A percentile compares a stretch with the other conserved stretches of the same genome.
Conservation (phyloP, 2,797 vertebrate genomes). For the Acanthornis magna region DNA sequence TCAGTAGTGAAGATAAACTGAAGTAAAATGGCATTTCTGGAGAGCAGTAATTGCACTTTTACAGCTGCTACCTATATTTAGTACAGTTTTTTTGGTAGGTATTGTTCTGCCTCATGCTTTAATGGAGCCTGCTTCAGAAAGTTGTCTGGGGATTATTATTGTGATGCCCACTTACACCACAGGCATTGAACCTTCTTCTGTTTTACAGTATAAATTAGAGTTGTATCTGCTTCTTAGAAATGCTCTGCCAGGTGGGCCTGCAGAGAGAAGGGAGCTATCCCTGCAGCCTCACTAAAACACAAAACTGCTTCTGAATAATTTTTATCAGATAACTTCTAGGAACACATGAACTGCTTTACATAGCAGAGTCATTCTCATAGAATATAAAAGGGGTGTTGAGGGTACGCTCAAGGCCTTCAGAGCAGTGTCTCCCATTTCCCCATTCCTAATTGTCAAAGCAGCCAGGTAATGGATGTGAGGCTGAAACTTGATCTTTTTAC, state of each 20-base stretch:
- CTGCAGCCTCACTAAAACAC: slow-evolving; percentile 14
- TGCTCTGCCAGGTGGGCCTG: slow-evolving; percentile 43
- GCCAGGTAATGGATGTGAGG: background rate
- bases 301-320: slow-evolving; percentile 15
- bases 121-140: slow-evolving; percentile 52
- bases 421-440: background rate
- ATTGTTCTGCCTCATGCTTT: slow-evolving; percentile 66
- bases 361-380: background rate
- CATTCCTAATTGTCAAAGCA: background rate
- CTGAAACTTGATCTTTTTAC: background rate
- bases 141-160: slow-evolving; percentile 38
- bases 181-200: background rate
- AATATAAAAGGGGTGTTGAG: background rate
- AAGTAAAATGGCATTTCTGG: slow-evolving; percentile 71
- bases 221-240: background rate
- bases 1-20: slow-evolving; percentile 72
- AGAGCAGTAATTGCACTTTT: slow-evolving; percentile 69
- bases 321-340: slow-evolving; percentile 48
- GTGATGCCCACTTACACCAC: slow-evolving; percentile 31
- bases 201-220: background rate
- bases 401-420: background rate
- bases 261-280: background rate
- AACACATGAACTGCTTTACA: background rate
- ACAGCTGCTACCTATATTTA: slow-evolving; percentile 71
- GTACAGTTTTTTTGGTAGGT: slow-evolving; percentile 60